These are phyloP conservation scores for Sander vitreus DNA, from an alignment of 2,113 vertebrate genomes.

Conservation along the genomic window DNA sequence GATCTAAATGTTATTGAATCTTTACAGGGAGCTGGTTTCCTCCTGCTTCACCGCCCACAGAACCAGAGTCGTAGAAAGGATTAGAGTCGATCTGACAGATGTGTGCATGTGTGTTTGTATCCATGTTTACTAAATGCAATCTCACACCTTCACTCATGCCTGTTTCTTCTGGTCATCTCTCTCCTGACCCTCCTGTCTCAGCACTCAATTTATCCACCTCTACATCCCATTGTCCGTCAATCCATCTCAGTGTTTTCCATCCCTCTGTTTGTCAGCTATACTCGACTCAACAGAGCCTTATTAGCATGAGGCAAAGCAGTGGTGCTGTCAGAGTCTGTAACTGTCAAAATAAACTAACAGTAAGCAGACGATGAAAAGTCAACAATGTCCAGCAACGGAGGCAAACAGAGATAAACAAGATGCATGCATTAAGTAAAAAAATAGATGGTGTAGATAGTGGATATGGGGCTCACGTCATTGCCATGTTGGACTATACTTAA, in stretches of 20 bases:
- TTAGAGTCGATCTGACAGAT: conserved; percentile 27
- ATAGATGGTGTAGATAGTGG: not conserved
- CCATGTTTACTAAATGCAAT: conserved; percentile 36
- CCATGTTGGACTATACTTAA: not conserved
- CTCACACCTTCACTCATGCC: conserved; percentile 58
- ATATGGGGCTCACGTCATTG: not conserved
- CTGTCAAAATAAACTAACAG: conserved; percentile 25
- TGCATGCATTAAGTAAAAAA: not conserved
- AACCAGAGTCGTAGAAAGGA: not conserved
- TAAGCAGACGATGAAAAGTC: conserved; percentile 39
- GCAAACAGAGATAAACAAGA: conserved; percentile 1
- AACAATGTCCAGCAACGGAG: not conserved
- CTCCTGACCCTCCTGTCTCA: conserved; percentile 15
- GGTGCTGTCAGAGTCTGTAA: conserved; percentile 35
- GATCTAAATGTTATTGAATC: conserved; percentile 12
- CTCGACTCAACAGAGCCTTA: conserved; percentile 4
- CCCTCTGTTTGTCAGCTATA: conserved; percentile 36
- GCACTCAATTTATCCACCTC: not conserved
- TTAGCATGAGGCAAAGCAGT: conserved; percentile 54
- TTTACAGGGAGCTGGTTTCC: not conserved
- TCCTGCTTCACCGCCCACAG: not conserved
- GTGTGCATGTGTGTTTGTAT: conserved; percentile 30
- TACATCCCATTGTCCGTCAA: conserved; percentile 7
- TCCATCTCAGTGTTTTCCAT: conserved; percentile 19
- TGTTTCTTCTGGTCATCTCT: conserved; percentile 56